A percentile compares a stretch with the other conserved stretches of the same genome.
Evolutionary conservation across 2,113 vertebrate species (phyloP).

Genomic region (Aegithalos caudatus): DNA sequence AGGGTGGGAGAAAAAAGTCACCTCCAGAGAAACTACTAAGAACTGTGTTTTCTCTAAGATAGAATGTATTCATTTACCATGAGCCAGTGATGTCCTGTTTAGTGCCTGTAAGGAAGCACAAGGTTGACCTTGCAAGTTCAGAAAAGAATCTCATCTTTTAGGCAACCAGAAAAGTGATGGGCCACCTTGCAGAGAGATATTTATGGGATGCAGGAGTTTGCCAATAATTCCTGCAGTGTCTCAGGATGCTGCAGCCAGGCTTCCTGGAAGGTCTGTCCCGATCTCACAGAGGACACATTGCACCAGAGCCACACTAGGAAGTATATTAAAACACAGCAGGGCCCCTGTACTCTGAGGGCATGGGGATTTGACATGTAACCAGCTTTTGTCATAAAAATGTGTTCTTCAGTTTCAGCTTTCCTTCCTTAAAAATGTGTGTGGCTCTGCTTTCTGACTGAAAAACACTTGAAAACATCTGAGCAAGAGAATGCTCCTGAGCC

Average conservation of each 20-base stretch:
- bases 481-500: background rate
- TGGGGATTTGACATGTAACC: background rate
- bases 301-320: background rate
- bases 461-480: background rate
- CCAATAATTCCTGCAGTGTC: background rate
- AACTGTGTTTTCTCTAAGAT: background rate
- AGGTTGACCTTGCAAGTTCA: background rate
- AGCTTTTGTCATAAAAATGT: background rate
- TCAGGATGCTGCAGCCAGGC: background rate
- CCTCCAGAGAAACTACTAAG: background rate
- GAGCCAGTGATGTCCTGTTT: background rate
- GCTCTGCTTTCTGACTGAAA: background rate
- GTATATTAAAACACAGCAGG: background rate
- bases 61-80: background rate
- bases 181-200: background rate
- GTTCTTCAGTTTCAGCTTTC: background rate
- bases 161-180: background rate
- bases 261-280: background rate
- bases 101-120: background rate
- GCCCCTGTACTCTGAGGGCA: background rate
- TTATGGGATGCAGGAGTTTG: fast-evolving
- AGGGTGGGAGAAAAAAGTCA: background rate
- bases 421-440: background rate
- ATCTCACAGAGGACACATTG: background rate
- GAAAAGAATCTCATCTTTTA: background rate